phyloP scores from a whole-genome alignment of 30 jellyfish, hydroid and myxozoan species.

The Clytia hemisphaerica region DNA sequence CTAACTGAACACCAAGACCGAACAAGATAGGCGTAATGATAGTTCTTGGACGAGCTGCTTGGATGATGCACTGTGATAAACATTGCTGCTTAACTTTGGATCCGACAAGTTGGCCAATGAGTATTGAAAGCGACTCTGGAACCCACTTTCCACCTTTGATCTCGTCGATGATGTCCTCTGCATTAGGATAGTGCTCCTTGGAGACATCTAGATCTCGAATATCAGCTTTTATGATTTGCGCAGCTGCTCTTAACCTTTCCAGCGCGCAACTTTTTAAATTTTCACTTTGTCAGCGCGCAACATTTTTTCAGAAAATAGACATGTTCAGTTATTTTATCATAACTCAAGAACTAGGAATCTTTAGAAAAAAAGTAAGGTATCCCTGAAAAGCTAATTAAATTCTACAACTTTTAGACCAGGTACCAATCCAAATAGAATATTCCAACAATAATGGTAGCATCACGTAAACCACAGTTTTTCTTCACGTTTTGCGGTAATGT shows the following conservation, averaged over 20 bases:
- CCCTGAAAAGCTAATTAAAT: no score
- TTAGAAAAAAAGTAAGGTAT: no score
- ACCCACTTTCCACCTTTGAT: conserved; percentile 20
- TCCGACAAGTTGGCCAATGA: conserved; percentile 5
- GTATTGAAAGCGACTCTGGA: conserved; percentile 10
- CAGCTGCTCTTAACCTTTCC: conserved; percentile 34
- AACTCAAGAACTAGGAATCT: no score
- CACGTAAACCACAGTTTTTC: no score
- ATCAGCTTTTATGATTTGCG: conserved; percentile 15
- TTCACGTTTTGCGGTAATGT: no score
- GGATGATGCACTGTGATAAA: conserved; percentile 34
- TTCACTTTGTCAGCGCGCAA: no score
- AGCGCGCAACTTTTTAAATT: no score
- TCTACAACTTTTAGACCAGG: no score
- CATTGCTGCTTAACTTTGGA: neutral
- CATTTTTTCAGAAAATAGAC: no score
- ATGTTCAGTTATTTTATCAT: no score
- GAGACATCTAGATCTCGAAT: conserved; percentile 3
- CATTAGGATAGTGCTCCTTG: conserved; percentile 18
- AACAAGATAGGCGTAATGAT: conserved; percentile 28
- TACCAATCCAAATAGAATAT: no score
- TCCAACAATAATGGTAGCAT: no score
- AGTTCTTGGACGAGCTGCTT: conserved; percentile 47
- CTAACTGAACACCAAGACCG: conserved; percentile 46
- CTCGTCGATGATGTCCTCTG: conserved; percentile 11